Evolutionary conservation across 2,797 vertebrate species (phyloP).

Genomic region (Antennarius maculatus): DNA sequence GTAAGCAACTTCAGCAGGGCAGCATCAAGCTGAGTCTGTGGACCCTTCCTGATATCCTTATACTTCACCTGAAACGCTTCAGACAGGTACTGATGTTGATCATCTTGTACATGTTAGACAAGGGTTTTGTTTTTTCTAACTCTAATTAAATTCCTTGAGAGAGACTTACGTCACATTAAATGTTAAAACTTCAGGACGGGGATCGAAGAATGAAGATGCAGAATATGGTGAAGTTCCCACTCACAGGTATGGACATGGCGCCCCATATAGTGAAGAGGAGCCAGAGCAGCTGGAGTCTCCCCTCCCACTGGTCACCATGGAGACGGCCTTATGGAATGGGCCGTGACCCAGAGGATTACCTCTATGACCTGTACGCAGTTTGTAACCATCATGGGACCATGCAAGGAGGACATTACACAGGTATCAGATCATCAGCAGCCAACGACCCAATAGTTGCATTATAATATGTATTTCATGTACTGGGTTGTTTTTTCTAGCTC

Average conservation of each 20-base stretch:
- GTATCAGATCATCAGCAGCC: conserved; percentile 59
- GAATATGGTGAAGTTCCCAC: conserved; percentile 95
- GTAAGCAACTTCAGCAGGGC: conserved; percentile 97
- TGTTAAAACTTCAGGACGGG: conserved; percentile 83
- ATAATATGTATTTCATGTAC: neutral
- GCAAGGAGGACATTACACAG: conserved; percentile 98
- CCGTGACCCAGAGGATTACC: conserved; percentile 96
- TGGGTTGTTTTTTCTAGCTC: conserved; percentile 77
- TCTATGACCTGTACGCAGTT: conserved; percentile 97
- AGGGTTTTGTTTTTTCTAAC: neutral
- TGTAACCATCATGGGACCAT: conserved; percentile 99
- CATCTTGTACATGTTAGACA: neutral
- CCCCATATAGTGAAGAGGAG: conserved; percentile 97
- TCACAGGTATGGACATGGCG: conserved; percentile 96
- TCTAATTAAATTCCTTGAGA: neutral
- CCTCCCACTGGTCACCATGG: conserved; percentile 98
- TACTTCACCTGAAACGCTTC: conserved; percentile 96
- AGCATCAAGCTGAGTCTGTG: conserved; percentile 97
- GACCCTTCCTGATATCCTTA: conserved; percentile 97
- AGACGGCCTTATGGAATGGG: conserved; percentile 94
- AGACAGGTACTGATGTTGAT: conserved; percentile 84
- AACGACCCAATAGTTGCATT: neutral
- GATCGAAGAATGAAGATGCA: conserved; percentile 95
- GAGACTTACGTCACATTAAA: neutral
- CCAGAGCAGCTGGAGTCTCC: conserved; percentile 99